phyloP scores from a whole-genome alignment of 2,888 invertebrate species.

The Cantharis rustica region DNA sequence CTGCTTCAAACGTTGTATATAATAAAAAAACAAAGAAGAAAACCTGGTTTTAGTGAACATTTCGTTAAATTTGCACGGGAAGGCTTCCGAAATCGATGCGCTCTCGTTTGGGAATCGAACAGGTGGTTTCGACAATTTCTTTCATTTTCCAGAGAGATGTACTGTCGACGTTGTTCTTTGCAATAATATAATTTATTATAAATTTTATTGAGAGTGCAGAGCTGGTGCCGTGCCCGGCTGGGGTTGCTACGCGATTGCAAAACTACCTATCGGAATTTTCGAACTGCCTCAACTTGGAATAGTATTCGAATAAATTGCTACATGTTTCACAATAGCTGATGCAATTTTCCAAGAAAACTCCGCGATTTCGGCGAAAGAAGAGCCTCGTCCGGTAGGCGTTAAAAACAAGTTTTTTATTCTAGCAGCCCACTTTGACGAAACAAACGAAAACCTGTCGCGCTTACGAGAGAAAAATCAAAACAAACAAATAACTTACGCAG shows the following conservation, averaged over 20 bases:
- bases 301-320: background rate
- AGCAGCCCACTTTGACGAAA: too few species aligned
- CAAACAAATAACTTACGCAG: constrained; percentile 51
- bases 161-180: too few species aligned
- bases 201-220: background rate
- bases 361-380: background rate
- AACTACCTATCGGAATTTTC: too few species aligned
- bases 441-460: background rate
- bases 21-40: too few species aligned
- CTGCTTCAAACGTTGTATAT: too few species aligned
- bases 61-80: too few species aligned
- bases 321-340: background rate
- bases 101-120: background rate
- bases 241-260: too few species aligned
- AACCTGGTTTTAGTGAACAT: too few species aligned
- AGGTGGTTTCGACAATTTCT: background rate
- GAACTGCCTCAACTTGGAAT: too few species aligned
- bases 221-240: too few species aligned
- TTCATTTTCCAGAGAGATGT: too few species aligned
- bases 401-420: background rate
- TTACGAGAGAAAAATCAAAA: background rate
- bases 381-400: background rate
- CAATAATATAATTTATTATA: too few species aligned
- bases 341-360: background rate
- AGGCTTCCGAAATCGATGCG: background rate